Conservation (phyloP, 2,888 invertebrate genomes). For the Herminia tarsipennalis region DNA sequence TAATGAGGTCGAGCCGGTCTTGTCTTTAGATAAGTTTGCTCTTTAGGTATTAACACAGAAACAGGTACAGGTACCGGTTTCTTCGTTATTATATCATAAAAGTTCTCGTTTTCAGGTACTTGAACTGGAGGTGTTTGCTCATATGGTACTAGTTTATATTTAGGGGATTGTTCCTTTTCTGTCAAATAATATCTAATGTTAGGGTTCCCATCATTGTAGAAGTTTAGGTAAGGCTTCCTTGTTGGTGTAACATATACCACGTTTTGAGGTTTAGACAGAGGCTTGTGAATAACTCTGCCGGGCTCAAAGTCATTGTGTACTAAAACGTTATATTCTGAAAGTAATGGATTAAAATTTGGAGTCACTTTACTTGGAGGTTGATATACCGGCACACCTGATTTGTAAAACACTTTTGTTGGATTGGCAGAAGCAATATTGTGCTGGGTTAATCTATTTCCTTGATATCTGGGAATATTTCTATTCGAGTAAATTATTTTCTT, state of each 20-base stretch:
- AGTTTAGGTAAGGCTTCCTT: conserved; percentile 66
- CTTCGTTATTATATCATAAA: conserved; percentile 52
- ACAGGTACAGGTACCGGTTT: conserved; percentile 58
- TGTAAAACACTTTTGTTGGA: conserved; percentile 74
- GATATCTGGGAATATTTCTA: conserved; percentile 76
- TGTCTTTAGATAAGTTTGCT: conserved; percentile 65
- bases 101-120: conserved; percentile 46
- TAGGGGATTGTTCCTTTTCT: conserved; percentile 67
- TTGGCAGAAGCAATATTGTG: conserved; percentile 79
- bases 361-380: conserved; percentile 56
- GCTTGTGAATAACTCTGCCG: conserved; percentile 59
- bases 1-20: conserved; percentile 64
- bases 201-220: conserved; percentile 59
- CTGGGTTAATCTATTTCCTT: conserved; percentile 77
- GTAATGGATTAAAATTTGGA: conserved; percentile 58
- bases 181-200: conserved; percentile 71
- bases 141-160: conserved; percentile 80
- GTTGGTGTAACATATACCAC: conserved; percentile 47
- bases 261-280: conserved; percentile 53
- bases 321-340: conserved; percentile 48
- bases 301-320: conserved; percentile 56
- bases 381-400: conserved; percentile 60
- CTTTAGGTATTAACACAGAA: conserved; percentile 56
- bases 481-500: conserved; percentile 68
- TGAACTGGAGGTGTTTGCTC: conserved; percentile 77